These are phyloP conservation scores for Thereva unica DNA, from an alignment of 2,888 invertebrate genomes.

Conservation along the genomic window DNA sequence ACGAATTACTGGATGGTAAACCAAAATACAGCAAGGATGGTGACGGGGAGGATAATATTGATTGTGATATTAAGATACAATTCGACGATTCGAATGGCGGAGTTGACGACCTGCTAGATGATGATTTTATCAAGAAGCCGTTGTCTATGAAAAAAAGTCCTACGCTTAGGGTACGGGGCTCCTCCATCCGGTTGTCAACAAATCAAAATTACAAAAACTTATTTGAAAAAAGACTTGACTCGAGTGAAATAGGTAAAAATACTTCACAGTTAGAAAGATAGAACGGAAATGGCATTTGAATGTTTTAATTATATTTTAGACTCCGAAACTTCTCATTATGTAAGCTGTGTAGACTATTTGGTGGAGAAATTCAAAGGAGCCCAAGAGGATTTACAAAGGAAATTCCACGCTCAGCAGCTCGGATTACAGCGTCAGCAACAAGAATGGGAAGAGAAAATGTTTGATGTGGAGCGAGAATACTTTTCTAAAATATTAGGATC, in stretches of 20 bases:
- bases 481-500: conserved; percentile 27
- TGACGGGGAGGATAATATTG: no score
- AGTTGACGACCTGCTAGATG: no score
- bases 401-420: conserved; percentile 23
- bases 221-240: not conserved
- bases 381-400: conserved; percentile 26
- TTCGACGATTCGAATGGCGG: no score
- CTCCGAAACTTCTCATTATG: conserved; percentile 1
- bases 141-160: no score
- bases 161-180: no score
- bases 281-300: conserved; percentile 11
- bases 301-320: not conserved
- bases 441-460: conserved; percentile 35
- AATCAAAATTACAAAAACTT: no score
- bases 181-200: no score
- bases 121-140: no score
- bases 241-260: not conserved
- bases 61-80: no score
- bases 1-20: no score
- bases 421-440: conserved; percentile 31
- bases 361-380: conserved; percentile 17
- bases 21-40: no score
- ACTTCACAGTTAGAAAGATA: not conserved
- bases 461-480: conserved; percentile 34
- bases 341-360: conserved; percentile 24